Conservation (phyloP, 2,113 vertebrate species). For the Brachyhypopomus occidentalis region DNA sequence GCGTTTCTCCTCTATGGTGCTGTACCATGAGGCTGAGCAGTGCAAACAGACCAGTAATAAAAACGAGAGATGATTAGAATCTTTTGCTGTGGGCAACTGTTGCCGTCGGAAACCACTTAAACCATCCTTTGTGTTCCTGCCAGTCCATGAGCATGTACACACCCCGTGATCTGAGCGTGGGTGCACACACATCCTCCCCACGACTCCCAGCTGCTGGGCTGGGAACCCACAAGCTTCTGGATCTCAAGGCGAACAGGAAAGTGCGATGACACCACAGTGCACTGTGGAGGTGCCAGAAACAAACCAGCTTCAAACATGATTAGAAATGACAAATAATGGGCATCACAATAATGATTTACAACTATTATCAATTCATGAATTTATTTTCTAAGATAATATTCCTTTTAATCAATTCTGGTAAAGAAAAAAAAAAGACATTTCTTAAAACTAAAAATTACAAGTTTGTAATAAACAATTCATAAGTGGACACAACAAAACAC, state of each 20-base stretch:
- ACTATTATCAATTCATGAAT: conserved; percentile 51
- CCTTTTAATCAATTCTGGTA: conserved; percentile 51
- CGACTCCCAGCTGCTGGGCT: too few relatives aligned
- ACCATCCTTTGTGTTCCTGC: conserved; percentile 34
- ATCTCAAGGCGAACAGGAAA: background rate
- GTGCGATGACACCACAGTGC: background rate
- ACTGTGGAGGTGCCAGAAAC: background rate
- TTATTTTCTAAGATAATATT: conserved; percentile 58
- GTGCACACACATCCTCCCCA: too few relatives aligned
- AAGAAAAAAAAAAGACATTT: conserved; percentile 49
- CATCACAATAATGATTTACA: conserved; percentile 21
- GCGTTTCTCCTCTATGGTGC: conserved; percentile 26
- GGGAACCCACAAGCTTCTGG: too few relatives aligned
- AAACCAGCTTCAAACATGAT: background rate
- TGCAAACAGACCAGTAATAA: conserved; percentile 56
- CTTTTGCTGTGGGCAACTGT: conserved; percentile 48
- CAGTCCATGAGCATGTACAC: background rate
- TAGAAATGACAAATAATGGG: too few relatives aligned
- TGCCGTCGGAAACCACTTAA: conserved; percentile 15
- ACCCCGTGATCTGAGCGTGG: too few relatives aligned
- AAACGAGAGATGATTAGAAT: conserved; percentile 55
- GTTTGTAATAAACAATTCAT: conserved; percentile 55
- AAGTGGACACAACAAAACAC: conserved; percentile 54
- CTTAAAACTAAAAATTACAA: conserved; percentile 63
- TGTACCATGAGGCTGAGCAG: conserved; percentile 23